Evolutionary conservation across 2,888 invertebrate species (phyloP).

Genomic region (Epinotia brunnichana): DNA sequence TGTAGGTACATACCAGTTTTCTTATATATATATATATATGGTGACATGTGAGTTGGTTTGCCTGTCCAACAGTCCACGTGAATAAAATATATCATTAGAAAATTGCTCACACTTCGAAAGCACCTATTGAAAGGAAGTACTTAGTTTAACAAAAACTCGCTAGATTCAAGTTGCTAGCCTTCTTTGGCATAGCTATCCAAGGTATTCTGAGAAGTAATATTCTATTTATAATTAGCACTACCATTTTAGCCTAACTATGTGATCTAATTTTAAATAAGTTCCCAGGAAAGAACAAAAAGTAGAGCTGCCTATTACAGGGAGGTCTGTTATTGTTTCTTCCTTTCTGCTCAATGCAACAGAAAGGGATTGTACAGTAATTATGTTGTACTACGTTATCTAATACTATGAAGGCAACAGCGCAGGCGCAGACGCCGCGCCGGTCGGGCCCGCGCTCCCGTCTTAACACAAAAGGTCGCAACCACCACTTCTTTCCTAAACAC

Average conservation of each 20-base stretch:
- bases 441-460: conserved; percentile 3
- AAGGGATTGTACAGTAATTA: conserved; percentile 30
- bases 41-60: too few species aligned
- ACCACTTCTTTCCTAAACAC: neutral
- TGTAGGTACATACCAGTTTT: too few species aligned
- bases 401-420: conserved; percentile 20
- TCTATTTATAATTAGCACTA: conserved; percentile 28
- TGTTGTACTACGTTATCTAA: conserved; percentile 34
- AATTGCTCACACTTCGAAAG: conserved; percentile 17
- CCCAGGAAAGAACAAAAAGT: conserved; percentile 28
- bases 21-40: too few species aligned
- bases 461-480: conserved; percentile 5
- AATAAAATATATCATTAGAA: conserved; percentile 8
- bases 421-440: too few species aligned
- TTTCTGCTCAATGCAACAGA: conserved; percentile 26
- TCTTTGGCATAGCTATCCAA: conserved; percentile 18
- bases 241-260: conserved; percentile 30
- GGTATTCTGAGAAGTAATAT: conserved; percentile 24
- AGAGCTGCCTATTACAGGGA: conserved; percentile 13
- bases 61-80: neutral
- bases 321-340: conserved; percentile 29
- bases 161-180: neutral
- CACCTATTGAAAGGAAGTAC: conserved; percentile 14
- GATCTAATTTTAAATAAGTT: conserved; percentile 27
- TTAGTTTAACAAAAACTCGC: conserved; percentile 20